These are phyloP conservation scores for Odontophorus gujanensis DNA, from an alignment of 2,113 vertebrate species.

Conservation along the genomic window DNA sequence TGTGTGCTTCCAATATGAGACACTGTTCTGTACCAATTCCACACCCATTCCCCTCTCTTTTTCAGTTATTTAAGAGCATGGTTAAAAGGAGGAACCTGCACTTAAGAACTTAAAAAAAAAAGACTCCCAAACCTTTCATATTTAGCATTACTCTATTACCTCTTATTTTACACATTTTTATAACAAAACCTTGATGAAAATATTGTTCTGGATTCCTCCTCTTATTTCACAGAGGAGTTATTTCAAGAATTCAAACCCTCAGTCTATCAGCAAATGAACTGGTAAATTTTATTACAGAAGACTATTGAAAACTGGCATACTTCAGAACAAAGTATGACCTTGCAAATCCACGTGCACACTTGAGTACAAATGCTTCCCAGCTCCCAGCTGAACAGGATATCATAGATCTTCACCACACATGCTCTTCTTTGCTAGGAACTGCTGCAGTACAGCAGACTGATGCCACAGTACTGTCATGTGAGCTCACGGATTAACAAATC, in stretches of 20 bases:
- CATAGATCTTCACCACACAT: rapidly evolving
- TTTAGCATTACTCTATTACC: neutral
- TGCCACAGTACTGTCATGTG: neutral
- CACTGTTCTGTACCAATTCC: neutral
- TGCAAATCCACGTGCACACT: neutral
- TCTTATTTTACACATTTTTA: neutral
- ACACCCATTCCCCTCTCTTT: too few species aligned
- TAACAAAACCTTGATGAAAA: neutral
- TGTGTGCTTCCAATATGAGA: neutral
- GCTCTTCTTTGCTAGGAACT: neutral
- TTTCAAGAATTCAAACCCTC: neutral
- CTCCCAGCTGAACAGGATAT: neutral
- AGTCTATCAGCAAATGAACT: neutral
- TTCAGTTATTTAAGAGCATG: neutral
- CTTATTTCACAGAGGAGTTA: neutral
- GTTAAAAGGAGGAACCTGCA: neutral
- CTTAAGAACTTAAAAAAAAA: neutral
- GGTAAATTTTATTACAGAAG: neutral
- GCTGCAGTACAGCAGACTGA: neutral
- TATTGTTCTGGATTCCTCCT: neutral
- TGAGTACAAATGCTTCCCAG: neutral
- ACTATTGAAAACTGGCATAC: neutral
- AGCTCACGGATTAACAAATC: neutral
- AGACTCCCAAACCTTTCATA: neutral
- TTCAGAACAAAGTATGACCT: neutral